phyloP scores from a whole-genome alignment of 2,113 vertebrate genomes.

The Pomatostomus ruficeps region DNA sequence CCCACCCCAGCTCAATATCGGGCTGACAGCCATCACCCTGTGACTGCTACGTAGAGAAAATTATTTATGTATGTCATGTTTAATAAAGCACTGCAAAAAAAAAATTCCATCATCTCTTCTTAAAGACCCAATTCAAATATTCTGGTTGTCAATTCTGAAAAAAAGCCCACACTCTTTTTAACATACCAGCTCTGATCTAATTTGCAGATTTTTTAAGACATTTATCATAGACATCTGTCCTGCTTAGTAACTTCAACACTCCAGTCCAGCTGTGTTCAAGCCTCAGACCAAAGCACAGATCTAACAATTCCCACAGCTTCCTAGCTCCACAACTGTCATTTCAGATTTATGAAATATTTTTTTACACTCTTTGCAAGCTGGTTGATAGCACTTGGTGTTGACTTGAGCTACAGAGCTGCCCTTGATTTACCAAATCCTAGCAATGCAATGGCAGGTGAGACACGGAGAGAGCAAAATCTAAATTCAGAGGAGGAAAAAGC shows the following conservation, averaged over 20 bases:
- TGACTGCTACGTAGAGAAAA: neutral
- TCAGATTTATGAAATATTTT: neutral
- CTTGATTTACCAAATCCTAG: neutral
- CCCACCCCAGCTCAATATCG: neutral
- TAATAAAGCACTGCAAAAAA: neutral
- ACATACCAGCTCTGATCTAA: neutral
- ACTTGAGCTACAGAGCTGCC: neutral
- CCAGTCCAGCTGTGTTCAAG: neutral
- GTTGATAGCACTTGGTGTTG: neutral
- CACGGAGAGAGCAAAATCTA: slow-evolving; percentile 46
- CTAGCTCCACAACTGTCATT: neutral
- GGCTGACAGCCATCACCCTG: neutral
- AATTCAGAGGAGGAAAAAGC: slow-evolving; percentile 74
- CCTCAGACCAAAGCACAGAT: neutral
- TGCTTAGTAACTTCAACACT: neutral
- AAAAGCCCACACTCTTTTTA: accelerated
- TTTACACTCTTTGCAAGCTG: neutral
- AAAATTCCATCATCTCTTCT: neutral
- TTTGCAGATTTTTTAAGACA: neutral
- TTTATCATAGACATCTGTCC: neutral
- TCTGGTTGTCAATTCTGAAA: neutral
- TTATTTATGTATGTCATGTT: neutral
- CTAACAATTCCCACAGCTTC: neutral
- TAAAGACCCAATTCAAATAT: neutral
- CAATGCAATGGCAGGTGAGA: neutral